Percentiles rank a stretch among this genome's conserved stretches.
Evolutionary conservation across 2,113 vertebrate genomes (phyloP).

Genomic region (Dascyllus trimaculatus): DNA sequence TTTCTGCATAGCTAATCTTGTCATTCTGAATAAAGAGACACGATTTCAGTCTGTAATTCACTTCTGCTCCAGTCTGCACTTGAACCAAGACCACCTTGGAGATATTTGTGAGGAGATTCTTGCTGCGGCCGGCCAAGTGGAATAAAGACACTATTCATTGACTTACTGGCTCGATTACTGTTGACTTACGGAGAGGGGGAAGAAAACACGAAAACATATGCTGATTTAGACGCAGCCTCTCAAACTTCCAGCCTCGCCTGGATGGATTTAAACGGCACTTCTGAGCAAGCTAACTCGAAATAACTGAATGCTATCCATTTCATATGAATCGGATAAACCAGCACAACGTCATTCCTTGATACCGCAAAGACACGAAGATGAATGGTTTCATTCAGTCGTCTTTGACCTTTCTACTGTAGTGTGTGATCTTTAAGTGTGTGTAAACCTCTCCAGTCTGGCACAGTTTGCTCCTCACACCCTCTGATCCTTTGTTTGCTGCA

Average conservation of each 20-base stretch:
- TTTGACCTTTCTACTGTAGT: constrained; percentile 28
- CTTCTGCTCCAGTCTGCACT: constrained; percentile 41
- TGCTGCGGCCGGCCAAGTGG: constrained; percentile 49
- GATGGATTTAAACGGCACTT: constrained; percentile 47
- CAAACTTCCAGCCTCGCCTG: constrained; percentile 36
- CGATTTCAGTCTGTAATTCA: constrained; percentile 47
- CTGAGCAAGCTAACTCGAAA: constrained; percentile 26
- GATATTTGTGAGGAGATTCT: constrained; percentile 58
- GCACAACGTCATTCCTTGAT: not conserved
- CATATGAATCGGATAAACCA: constrained; percentile 8
- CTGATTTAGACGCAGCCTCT: constrained; percentile 64
- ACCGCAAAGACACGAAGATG: not conserved
- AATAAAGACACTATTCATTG: constrained; percentile 82
- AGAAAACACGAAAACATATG: constrained; percentile 78
- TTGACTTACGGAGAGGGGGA: constrained; percentile 71
- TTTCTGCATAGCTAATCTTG: constrained; percentile 59
- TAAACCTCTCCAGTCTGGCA: not conserved
- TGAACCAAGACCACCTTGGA: constrained; percentile 72
- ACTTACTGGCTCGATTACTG: constrained; percentile 64
- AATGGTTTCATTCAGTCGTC: not conserved
- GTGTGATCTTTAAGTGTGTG: constrained; percentile 32
- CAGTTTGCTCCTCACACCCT: constrained; percentile 49
- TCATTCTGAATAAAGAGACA: constrained; percentile 59
- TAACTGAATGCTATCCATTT: constrained; percentile 26
- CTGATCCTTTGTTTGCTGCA: constrained; percentile 62